Conservation (phyloP, 2,888 invertebrate genomes). For the Drosophila limbata region DNA sequence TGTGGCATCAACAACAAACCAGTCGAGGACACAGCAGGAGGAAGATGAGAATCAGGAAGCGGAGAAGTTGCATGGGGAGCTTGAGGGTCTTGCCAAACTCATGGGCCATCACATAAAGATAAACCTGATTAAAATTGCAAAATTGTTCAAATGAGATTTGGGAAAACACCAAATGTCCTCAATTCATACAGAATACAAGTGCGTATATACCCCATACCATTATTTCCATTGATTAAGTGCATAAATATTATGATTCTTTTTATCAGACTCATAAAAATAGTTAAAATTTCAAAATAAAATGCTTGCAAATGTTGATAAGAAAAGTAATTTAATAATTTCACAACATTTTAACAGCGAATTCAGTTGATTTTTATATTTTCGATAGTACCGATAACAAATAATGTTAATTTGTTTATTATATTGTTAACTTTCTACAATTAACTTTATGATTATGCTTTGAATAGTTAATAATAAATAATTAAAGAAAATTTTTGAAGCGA, state of each 20-base stretch:
- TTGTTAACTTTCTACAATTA: not conserved
- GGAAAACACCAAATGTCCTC: conserved; percentile 42
- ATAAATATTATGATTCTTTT: conserved; percentile 38
- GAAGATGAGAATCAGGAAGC: conserved; percentile 5
- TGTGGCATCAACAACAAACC: conserved; percentile 35
- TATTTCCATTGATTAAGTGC: conserved; percentile 7
- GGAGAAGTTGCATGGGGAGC: conserved; percentile 4
- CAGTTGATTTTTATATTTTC: not conserved
- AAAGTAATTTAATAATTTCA: not conserved
- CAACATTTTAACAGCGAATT: not conserved
- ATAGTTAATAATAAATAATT: too few species aligned
- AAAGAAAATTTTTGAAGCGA: too few species aligned
- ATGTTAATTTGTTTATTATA: not conserved
- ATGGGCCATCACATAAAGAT: conserved; percentile 63
- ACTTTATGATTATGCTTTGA: not conserved
- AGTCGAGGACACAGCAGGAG: conserved; percentile 29
- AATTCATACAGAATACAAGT: conserved; percentile 7
- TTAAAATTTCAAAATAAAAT: not conserved
- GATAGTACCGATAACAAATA: not conserved
- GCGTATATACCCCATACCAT: conserved; percentile 11
- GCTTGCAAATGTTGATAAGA: not conserved
- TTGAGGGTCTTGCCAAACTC: conserved; percentile 28
- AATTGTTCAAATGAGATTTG: conserved; percentile 75
- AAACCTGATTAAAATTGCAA: conserved; percentile 76
- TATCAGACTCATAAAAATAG: conserved; percentile 19